phyloP scores from a whole-genome alignment of 2,797 vertebrate species.

The Gadopsis marmoratus region DNA sequence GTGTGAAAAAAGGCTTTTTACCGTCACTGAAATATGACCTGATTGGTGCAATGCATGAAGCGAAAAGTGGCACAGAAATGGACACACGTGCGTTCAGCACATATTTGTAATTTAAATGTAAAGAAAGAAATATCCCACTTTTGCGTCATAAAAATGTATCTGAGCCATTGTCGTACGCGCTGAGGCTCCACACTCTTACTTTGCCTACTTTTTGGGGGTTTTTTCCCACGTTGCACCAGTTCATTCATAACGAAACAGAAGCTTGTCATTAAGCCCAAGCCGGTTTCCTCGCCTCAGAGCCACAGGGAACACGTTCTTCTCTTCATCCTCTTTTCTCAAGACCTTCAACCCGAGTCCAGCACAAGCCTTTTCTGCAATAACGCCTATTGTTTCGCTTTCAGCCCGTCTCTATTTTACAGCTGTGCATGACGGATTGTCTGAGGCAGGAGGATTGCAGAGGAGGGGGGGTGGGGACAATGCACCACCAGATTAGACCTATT shows the following conservation, averaged over 20 bases:
- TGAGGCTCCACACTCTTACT: conserved; percentile 6
- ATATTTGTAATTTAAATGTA: no score
- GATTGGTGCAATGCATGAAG: conserved; percentile 5
- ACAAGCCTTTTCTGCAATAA: conserved; percentile 54
- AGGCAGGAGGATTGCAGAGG: conserved; percentile 65
- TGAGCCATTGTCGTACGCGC: background rate
- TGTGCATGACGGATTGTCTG: conserved; percentile 85
- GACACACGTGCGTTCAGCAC: no score
- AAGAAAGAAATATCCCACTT: background rate
- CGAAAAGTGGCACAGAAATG: background rate
- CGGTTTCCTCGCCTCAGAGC: conserved; percentile 47
- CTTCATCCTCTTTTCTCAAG: conserved; percentile 75
- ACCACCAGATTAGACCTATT: conserved; percentile 72
- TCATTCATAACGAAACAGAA: conserved; percentile 67
- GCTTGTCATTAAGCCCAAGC: conserved; percentile 63
- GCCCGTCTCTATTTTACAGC: conserved; percentile 77
- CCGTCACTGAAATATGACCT: conserved; percentile 24
- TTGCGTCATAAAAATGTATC: background rate
- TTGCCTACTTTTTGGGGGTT: conserved; percentile 8
- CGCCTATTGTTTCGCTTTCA: conserved; percentile 68
- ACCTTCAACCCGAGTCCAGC: conserved; percentile 41
- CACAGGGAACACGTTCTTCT: conserved; percentile 53
- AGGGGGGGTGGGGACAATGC: conserved; percentile 68
- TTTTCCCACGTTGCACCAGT: conserved; percentile 47
- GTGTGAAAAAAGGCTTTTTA: background rate